These are phyloP conservation scores for Paralvinella palmiformis DNA, from an alignment of 1,140 invertebrate genomes.

Conservation along the genomic window DNA sequence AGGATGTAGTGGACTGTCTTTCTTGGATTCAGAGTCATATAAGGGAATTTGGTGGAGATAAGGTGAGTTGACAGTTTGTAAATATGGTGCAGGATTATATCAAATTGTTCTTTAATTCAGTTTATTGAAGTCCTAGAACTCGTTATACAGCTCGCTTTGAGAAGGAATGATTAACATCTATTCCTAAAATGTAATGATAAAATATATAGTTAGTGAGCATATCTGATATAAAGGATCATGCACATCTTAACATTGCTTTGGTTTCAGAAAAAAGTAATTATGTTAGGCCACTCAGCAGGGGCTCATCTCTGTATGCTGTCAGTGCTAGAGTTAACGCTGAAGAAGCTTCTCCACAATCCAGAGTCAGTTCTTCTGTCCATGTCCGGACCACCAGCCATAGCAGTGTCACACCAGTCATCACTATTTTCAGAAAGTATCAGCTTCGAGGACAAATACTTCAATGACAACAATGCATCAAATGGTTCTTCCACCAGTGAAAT, in stretches of 20 bases:
- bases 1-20: slow-evolving; percentile 45
- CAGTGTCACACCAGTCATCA: neutral
- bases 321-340: slow-evolving; percentile 35
- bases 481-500: neutral
- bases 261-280: slow-evolving; percentile 37
- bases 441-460: slow-evolving; percentile 3
- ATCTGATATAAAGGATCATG: too few relatives aligned
- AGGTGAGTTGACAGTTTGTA: slow-evolving; percentile 29
- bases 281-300: slow-evolving; percentile 46
- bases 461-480: neutral
- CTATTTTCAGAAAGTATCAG: neutral
- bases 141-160: too few relatives aligned
- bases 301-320: slow-evolving; percentile 43
- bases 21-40: slow-evolving; percentile 39
- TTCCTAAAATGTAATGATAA: too few relatives aligned
- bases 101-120: neutral
- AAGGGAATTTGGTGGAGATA: slow-evolving; percentile 38
- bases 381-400: neutral
- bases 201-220: too few relatives aligned
- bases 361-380: neutral
- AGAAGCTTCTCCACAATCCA: slow-evolving; percentile 4
- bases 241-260: too few relatives aligned
- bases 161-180: too few relatives aligned
- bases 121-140: neutral
- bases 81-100: neutral